Conservation (phyloP, 2,888 invertebrate genomes). For the Agonopterix heracliana region DNA sequence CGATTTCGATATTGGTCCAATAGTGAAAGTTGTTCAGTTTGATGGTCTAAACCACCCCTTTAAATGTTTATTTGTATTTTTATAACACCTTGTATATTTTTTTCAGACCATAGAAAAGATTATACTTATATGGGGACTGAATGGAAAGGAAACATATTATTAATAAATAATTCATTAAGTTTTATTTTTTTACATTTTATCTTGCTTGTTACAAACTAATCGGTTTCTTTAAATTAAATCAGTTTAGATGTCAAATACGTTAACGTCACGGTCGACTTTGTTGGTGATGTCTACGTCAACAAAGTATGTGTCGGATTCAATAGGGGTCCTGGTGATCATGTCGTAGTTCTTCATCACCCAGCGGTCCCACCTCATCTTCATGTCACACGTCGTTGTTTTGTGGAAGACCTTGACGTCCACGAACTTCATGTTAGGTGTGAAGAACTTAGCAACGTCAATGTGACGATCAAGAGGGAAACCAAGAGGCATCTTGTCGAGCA, state of each 20-base stretch:
- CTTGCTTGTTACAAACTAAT: constrained; percentile 11
- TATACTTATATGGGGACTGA: too few relatives aligned
- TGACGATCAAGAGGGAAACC: constrained; percentile 86
- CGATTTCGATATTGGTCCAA: too few relatives aligned
- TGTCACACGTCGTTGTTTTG: constrained; percentile 64
- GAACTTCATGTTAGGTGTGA: constrained; percentile 81
- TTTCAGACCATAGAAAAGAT: too few relatives aligned
- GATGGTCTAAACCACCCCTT: too few relatives aligned
- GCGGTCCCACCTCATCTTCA: constrained; percentile 59
- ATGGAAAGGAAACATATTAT: too few relatives aligned
- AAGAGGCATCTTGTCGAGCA: constrained; percentile 79
- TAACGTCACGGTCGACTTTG: constrained; percentile 17
- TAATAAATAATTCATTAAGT: constrained; percentile 4
- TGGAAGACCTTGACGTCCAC: constrained; percentile 81
- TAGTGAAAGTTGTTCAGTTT: too few relatives aligned
- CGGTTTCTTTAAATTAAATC: not conserved
- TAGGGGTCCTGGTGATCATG: constrained; percentile 39
- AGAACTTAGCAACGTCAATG: constrained; percentile 76
- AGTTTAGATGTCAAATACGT: constrained; percentile 3
- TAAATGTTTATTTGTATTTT: too few relatives aligned
- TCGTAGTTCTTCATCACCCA: constrained; percentile 55
- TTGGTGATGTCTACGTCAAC: constrained; percentile 41
- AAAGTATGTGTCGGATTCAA: constrained; percentile 36
- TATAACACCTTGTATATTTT: too few relatives aligned
- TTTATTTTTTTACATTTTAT: constrained; percentile 19